phyloP scores from a whole-genome alignment of 2,113 vertebrate genomes.

The Pygathrix nemaeus region DNA sequence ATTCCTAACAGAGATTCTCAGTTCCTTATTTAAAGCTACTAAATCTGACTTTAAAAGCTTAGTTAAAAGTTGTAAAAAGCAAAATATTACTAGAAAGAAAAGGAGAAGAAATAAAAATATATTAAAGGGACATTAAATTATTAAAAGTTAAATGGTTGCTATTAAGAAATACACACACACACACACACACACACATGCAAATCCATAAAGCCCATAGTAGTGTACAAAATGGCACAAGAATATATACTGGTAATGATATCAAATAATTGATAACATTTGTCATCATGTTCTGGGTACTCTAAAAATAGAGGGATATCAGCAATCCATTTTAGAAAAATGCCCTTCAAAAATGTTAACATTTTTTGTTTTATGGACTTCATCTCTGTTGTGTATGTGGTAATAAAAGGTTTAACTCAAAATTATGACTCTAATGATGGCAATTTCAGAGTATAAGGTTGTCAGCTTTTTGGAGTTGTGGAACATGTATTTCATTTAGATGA shows the following conservation, averaged over 20 bases:
- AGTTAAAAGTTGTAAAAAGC: neutral
- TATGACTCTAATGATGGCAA: neutral
- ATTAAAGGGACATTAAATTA: neutral
- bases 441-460: neutral
- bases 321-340: neutral
- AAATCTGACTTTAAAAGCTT: neutral
- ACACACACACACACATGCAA: neutral
- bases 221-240: neutral
- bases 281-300: neutral
- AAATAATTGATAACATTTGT: neutral
- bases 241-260: neutral
- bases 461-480: neutral
- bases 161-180: neutral
- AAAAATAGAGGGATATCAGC: neutral
- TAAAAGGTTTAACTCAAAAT: neutral
- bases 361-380: neutral
- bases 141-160: neutral
- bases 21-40: neutral
- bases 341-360: neutral
- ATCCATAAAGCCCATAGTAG: neutral
- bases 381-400: neutral
- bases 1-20: neutral
- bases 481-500: neutral
- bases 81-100: constrained; percentile 11
- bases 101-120: neutral